Base-by-base conservation (phyloP, 2,888 invertebrate species). In the Pandemis corylana region DNA sequence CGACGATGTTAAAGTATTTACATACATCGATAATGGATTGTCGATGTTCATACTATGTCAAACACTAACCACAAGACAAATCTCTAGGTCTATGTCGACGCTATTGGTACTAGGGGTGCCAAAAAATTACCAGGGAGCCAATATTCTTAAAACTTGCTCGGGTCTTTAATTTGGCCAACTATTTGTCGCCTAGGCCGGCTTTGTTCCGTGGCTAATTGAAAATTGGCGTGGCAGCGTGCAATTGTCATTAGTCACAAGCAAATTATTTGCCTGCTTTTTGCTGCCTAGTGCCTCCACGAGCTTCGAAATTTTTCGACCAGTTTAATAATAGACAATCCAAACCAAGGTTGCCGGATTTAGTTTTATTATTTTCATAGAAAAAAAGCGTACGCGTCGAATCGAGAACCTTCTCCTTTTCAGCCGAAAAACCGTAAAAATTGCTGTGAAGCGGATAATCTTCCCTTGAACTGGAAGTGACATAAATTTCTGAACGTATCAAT, bases 211-310 rank as follows among this genome's bases (percentile, higher is more conserved):
- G 36, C 62, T 75, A 71, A 75, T 75, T 67, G 51, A 44, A 67
- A 62, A 67, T 75, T 75, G 53, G 67, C 75, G 75, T 75, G 75
- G 53, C 75, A 62, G 66, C 75, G 51, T 62, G 67, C 62, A 71
- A 75, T 67, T 13, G 63, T 20, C 67, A 56, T 75, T 75, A 75
- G 75, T 71, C 75, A 71, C 70, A 67, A 75, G 53, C 74, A 12
- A 71, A 63, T 71, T 71, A 67, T 75, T 70, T 63, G 41, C 13
- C 41, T 62, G 59, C 59, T 74, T 74, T 70, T 74, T 74, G 65
- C 69, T 69, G 41, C 53, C 42, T 62, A 41, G 13, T 61, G 44
- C 68, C 59, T 61, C 73, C 13, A 68, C 61, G 28, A 53, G 46
- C 70, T 69, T 70, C 70, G 66, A 61, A 62, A 74, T 70, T 70